Evolutionary conservation across 2,113 vertebrate genomes (phyloP), one percentile per base, ranked within the genome.

Genomic region (Austrofundulus limnaeus): DNA sequence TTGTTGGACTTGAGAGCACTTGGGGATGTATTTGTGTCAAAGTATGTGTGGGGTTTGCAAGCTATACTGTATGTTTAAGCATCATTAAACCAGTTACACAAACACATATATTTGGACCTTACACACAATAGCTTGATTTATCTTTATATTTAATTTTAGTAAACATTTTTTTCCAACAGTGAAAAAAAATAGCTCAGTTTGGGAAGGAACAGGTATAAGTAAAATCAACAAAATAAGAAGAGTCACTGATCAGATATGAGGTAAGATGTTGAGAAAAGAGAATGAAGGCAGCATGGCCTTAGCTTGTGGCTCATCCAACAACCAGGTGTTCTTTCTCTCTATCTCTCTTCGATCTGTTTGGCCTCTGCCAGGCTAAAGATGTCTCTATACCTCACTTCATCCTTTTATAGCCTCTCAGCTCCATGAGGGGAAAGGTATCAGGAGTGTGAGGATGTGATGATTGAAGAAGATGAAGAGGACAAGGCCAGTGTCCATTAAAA

Each of bases 321-420:
- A 75, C 63, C 64, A 80, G 80, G 75, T 81, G 66, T 72, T 78
- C 60, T 57, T 31, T 28, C 25, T 17, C n/a, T 78, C 60, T 57
- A 31, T 28, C 25, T 17, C n/a, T 15, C 63, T 86, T 88, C 78
- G 80, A 85, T 83, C 82, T 83, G 80, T 88, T 86, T 85, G 71
- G 72, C 78, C 76, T 86, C 80, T 61, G 48, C 71, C 24, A n/a
- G 11, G 61, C 69, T 85, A 83, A 85, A 75, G 80, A 83, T 72
- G 72, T 83, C 80, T 85, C 76, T 80, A 73, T 68, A 67, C 39
- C 61, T 82, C 78, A 72, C 80, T 85, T 68, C 66, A 80, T 80
- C 73, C 61, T 69, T 77, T 72, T 70, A 78, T 80, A 72, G 71
- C 66, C 75, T 82, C 73, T 41, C 66, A 54, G 63, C 60, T 64